A percentile compares a stretch with the other conserved stretches of the same genome.
Evolutionary conservation across 2,797 vertebrate genomes (phyloP).

Genomic region (Lepilemur septentrionalis): DNA sequence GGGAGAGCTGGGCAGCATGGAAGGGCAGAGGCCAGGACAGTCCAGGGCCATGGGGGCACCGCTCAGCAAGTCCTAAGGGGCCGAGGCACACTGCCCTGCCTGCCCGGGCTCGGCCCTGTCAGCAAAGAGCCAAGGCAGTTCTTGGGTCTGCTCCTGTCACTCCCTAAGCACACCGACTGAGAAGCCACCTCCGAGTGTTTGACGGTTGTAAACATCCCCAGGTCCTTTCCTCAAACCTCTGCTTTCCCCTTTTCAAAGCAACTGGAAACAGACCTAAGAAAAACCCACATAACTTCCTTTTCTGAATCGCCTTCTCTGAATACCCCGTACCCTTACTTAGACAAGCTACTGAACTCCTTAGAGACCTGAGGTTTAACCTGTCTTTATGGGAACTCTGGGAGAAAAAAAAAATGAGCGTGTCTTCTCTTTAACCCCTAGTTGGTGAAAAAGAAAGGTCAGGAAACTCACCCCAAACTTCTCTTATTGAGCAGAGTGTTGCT

Average conservation of each 20-base stretch:
- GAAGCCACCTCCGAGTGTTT: background rate
- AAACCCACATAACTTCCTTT: background rate
- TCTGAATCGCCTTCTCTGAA: background rate
- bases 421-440: background rate
- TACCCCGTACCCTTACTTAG: accelerated
- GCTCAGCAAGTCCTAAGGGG: background rate
- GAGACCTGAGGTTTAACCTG: background rate
- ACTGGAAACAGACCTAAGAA: background rate
- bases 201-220: background rate
- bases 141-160: background rate
- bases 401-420: background rate
- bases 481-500: too few relatives aligned
- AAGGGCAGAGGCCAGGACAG: background rate
- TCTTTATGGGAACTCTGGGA: background rate
- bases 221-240: background rate
- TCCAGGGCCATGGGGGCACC: background rate
- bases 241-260: background rate
- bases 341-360: background rate
- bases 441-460: background rate
- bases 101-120: background rate
- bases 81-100: background rate
- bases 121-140: background rate
- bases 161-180: background rate
- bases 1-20: background rate
- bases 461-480: background rate